Conservation (phyloP, 2,113 vertebrate species). For the Hypomesus transpacificus region DNA sequence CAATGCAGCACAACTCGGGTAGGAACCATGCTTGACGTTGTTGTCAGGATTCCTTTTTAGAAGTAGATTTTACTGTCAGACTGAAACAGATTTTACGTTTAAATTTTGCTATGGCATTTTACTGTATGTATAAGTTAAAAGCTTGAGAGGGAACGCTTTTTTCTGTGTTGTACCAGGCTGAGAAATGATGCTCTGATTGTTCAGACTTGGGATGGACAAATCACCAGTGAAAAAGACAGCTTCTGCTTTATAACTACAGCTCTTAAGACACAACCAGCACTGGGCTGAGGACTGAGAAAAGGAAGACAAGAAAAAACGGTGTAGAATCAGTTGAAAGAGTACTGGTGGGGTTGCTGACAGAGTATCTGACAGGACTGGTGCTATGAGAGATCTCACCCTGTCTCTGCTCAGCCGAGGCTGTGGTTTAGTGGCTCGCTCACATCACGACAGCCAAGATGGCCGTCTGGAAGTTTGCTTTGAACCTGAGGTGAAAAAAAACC, state of each 20-base stretch:
- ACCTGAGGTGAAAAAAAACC: constrained; percentile 59
- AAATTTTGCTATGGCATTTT: neutral
- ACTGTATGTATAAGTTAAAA: neutral
- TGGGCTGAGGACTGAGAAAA: too few species aligned
- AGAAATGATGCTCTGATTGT: too few species aligned
- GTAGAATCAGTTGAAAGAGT: neutral
- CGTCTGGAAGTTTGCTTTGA: constrained; percentile 76
- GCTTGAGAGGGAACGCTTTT: neutral
- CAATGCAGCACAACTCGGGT: neutral
- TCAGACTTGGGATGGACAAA: too few species aligned
- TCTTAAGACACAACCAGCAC: too few species aligned
- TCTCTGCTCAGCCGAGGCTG: constrained; percentile 75
- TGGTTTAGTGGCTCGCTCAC: constrained; percentile 57
- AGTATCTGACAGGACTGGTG: neutral
- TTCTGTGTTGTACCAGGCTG: too few species aligned
- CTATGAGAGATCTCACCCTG: constrained; percentile 67
- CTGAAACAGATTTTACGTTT: neutral
- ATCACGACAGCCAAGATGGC: constrained; percentile 54
- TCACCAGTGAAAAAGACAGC: too few species aligned
- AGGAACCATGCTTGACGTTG: neutral
- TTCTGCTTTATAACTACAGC: too few species aligned
- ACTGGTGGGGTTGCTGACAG: neutral
- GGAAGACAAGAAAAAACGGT: neutral
- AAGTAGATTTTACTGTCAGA: neutral
- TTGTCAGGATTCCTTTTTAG: neutral